phyloP scores from a whole-genome alignment of 2,888 invertebrate genomes.

The Tetheella fluctuosa region DNA sequence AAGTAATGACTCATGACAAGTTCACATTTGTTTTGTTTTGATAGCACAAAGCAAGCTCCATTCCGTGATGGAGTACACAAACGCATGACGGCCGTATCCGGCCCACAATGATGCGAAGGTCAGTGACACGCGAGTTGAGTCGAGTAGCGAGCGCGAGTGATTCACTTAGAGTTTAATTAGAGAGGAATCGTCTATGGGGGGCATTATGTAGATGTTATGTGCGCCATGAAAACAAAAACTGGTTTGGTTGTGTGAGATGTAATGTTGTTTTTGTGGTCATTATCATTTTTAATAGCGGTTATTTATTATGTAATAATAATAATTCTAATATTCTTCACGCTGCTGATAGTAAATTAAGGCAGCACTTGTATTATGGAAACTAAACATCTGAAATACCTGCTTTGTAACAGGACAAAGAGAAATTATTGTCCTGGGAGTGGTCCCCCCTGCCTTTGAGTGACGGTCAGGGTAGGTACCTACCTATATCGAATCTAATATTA shows the following conservation, averaged over 20 bases:
- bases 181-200: slow-evolving; percentile 41
- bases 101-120: slow-evolving; percentile 67
- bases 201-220: slow-evolving; percentile 18
- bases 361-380: too few relatives aligned
- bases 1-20: slow-evolving; percentile 20
- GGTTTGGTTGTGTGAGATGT: slow-evolving; percentile 11
- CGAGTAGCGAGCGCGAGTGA: slow-evolving; percentile 38
- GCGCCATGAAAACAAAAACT: slow-evolving; percentile 17
- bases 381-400: too few relatives aligned
- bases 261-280: slow-evolving; percentile 14
- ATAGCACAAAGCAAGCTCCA: slow-evolving; percentile 54
- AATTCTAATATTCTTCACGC: too few relatives aligned
- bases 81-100: slow-evolving; percentile 59
- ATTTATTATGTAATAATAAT: not conserved
- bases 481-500: too few relatives aligned
- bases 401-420: too few relatives aligned
- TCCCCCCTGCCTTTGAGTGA: too few relatives aligned
- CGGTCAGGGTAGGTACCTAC: too few relatives aligned
- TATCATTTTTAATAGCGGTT: slow-evolving; percentile 3
- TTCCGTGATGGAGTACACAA: slow-evolving; percentile 57
- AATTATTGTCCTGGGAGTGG: too few relatives aligned
- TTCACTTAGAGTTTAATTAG: slow-evolving; percentile 63
- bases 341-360: too few relatives aligned
- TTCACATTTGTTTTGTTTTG: slow-evolving; percentile 46
- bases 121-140: slow-evolving; percentile 59